Conservation (phyloP, 2,888 invertebrate genomes). For the Brachypterus glaber region DNA sequence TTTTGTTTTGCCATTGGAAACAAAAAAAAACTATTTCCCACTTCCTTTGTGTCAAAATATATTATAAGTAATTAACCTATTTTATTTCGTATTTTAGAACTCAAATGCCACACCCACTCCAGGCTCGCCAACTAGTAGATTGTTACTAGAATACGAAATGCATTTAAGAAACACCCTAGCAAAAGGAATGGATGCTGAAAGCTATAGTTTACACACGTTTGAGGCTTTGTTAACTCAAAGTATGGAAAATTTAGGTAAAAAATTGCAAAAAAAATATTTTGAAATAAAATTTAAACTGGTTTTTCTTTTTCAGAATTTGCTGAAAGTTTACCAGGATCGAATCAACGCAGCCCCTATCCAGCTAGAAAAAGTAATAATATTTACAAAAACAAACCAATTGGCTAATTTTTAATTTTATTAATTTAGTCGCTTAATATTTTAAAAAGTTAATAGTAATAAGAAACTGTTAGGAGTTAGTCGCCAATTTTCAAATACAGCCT, state of each 20-base stretch:
- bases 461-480: no score
- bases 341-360: constrained; percentile 78
- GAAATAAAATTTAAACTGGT: no score
- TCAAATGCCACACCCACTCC: constrained; percentile 66
- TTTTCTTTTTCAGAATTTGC: constrained; percentile 61
- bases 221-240: constrained; percentile 87
- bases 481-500: no score
- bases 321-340: constrained; percentile 75
- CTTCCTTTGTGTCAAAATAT: no score
- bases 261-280: no score
- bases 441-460: no score
- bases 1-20: no score
- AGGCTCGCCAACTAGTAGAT: constrained; percentile 73
- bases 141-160: constrained; percentile 88
- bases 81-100: constrained; percentile 37
- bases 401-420: no score
- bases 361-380: constrained; percentile 78
- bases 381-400: no score
- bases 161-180: constrained; percentile 85
- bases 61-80: constrained; percentile 1
- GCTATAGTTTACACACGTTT: constrained; percentile 88
- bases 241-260: constrained; percentile 90
- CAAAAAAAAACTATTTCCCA: no score
- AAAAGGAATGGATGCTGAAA: constrained; percentile 92
- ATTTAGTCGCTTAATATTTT: no score